Base-by-base conservation (phyloP, 2,888 invertebrate species). In the Actias luna region DNA sequence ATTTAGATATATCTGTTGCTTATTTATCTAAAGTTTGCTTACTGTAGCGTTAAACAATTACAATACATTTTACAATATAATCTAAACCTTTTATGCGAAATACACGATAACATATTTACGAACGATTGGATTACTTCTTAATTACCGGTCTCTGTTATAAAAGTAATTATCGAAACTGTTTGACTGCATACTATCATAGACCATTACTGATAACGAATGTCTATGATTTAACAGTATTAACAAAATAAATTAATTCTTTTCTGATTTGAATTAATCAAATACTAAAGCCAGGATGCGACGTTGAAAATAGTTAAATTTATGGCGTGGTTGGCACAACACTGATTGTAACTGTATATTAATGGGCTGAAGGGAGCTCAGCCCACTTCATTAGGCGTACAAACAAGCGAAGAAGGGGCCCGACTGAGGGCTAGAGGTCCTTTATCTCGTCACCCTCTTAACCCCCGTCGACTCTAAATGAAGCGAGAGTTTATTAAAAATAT, bases 301-400 rank as follows among this genome's bases (percentile, higher is more conserved):
- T 42, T 61, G 57, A 22, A 22, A 57, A 39, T 58, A 22, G 57
- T 42, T 58, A 29, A 74, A 72, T 70, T 72, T 75, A 74, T 78
- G 68, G 68, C 70, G 68, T 69, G 72, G 74, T 73, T 75, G 74
- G 74, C 71, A 71, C 72, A 72, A 65, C 68, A 72, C 76, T 78
- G 77, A 79, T 82, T 82, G 84, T 83, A 80, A 85, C 84, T 61
- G 84, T 83, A 78, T 86, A 85, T 84, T 87, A 86, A 87, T 87
- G 84, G 83, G 67, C 73, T 70, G 74, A 67, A 77, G 79, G 80
- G 78, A 72, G 80, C 79, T 77, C 82, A 78, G 77, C 87, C 88
- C 85, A 86, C 89, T 89, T 90, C 91, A 91, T 91, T 91, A 90
- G 80, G 72, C 77, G 87, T 80, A 85, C 85, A 90, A 91, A 91